These are phyloP conservation scores for Crenichthys baileyi DNA, from an alignment of 2,797 vertebrate genomes.

Conservation along the genomic window DNA sequence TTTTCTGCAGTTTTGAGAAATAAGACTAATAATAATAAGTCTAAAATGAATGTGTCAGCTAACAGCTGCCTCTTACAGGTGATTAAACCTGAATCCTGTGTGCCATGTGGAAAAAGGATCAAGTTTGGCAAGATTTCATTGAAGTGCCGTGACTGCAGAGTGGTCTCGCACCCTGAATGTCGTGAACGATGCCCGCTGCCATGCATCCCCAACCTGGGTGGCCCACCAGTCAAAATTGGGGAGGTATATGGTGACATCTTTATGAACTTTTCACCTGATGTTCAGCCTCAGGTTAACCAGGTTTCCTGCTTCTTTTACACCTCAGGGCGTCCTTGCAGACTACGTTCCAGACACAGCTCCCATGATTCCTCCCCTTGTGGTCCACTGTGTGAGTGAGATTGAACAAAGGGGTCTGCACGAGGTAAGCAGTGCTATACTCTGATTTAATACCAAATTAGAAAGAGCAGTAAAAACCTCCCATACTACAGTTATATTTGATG, in stretches of 20 bases:
- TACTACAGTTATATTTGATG: conserved; percentile 30
- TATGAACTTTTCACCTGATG: not conserved
- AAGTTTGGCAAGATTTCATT: conserved; percentile 96
- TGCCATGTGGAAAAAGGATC: conserved; percentile 95
- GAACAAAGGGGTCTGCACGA: conserved; percentile 93
- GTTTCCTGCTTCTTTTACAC: not conserved
- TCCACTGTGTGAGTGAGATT: conserved; percentile 95
- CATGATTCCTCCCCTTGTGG: conserved; percentile 94
- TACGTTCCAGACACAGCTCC: conserved; percentile 89
- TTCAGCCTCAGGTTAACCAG: not conserved
- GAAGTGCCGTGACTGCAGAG: conserved; percentile 93
- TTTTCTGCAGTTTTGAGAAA: too few relatives aligned
- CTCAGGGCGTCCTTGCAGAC: conserved; percentile 89
- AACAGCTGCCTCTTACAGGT: conserved; percentile 77
- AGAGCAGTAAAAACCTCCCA: conserved; percentile 12
- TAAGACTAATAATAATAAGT: too few relatives aligned
- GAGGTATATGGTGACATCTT: conserved; percentile 78
- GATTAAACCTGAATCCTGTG: conserved; percentile 97
- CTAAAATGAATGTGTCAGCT: not conserved
- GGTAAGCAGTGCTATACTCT: conserved; percentile 74
- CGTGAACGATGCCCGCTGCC: conserved; percentile 94
- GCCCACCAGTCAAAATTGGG: conserved; percentile 88
- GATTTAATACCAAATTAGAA: conserved; percentile 8
- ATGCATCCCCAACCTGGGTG: conserved; percentile 88
- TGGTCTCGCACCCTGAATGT: conserved; percentile 93